Evolutionary conservation across 2,888 invertebrate species (phyloP).

Genomic region (Nudaria mundana): DNA sequence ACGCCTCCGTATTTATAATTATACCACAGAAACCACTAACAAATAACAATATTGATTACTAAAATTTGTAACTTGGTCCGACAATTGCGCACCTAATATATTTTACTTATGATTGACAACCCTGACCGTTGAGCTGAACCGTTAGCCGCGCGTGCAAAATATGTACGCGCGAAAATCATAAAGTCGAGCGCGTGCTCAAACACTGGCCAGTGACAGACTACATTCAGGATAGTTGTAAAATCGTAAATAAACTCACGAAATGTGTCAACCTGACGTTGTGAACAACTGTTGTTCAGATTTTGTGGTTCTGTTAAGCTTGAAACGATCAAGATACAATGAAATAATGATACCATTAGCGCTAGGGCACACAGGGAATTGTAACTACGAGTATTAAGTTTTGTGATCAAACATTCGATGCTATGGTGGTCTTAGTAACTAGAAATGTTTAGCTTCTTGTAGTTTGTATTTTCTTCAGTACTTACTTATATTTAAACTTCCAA

Average conservation of each 20-base stretch:
- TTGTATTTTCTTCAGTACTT: too few species aligned
- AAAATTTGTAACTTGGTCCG: neutral
- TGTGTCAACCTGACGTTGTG: conserved; percentile 23
- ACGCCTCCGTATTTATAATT: neutral
- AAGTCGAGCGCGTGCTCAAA: conserved; percentile 40
- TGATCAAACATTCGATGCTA: too few species aligned
- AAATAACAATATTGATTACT: neutral
- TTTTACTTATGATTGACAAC: conserved; percentile 39
- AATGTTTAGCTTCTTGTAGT: too few species aligned
- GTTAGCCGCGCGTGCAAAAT: conserved; percentile 51
- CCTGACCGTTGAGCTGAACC: conserved; percentile 37
- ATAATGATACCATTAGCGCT: too few species aligned
- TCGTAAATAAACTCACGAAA: conserved; percentile 36
- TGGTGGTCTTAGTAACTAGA: too few species aligned
- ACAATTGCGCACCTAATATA: conserved; percentile 14
- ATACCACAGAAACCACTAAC: neutral
- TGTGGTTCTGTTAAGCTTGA: neutral
- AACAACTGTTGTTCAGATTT: conserved; percentile 16
- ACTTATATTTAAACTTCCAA: too few species aligned
- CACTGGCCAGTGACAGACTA: conserved; percentile 28
- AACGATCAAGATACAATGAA: neutral
- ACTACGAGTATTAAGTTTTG: too few species aligned
- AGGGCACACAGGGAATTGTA: too few species aligned
- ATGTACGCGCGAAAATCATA: conserved; percentile 67
- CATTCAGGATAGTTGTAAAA: conserved; percentile 29